phyloP scores from a whole-genome alignment of 2,888 invertebrate genomes.

The Stenoptilia bipunctidactyla region DNA sequence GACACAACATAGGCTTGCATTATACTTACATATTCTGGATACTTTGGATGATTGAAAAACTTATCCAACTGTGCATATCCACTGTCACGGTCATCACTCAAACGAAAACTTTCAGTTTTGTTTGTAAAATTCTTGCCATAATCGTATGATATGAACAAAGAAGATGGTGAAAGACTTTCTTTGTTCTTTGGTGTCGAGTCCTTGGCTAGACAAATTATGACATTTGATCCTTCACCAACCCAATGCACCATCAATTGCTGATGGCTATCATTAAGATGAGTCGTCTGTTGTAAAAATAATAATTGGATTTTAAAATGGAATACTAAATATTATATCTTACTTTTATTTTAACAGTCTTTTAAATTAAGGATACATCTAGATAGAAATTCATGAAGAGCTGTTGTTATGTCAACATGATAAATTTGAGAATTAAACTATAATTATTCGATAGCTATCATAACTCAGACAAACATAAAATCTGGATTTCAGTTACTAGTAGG shows the following conservation, averaged over 20 bases:
- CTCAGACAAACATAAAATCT: no score
- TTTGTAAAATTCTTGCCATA: slow-evolving; percentile 86
- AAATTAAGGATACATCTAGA: no score
- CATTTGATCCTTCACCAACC: slow-evolving; percentile 89
- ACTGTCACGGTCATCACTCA: slow-evolving; percentile 60
- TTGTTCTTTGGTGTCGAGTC: slow-evolving; percentile 73
- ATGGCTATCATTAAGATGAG: slow-evolving; percentile 85
- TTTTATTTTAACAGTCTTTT: no score
- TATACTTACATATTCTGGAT: slow-evolving; percentile 81
- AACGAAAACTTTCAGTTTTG: slow-evolving; percentile 76
- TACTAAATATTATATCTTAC: no score
- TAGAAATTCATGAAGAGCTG: no score
- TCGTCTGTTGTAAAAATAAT: slow-evolving; percentile 72
- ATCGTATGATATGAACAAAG: slow-evolving; percentile 88
- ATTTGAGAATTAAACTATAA: no score
- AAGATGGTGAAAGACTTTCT: slow-evolving; percentile 75
- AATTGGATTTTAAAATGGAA: no score
- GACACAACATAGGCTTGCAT: no score
- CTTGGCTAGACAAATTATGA: slow-evolving; percentile 87
- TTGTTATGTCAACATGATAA: no score
- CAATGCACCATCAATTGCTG: slow-evolving; percentile 93
- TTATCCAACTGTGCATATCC: slow-evolving; percentile 82
- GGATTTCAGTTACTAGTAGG: no score
- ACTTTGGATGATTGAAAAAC: slow-evolving; percentile 87
- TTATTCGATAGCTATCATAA: no score